These are phyloP conservation scores for Allobates femoralis DNA, from an alignment of 2,797 vertebrate genomes.

Conservation along the genomic window DNA sequence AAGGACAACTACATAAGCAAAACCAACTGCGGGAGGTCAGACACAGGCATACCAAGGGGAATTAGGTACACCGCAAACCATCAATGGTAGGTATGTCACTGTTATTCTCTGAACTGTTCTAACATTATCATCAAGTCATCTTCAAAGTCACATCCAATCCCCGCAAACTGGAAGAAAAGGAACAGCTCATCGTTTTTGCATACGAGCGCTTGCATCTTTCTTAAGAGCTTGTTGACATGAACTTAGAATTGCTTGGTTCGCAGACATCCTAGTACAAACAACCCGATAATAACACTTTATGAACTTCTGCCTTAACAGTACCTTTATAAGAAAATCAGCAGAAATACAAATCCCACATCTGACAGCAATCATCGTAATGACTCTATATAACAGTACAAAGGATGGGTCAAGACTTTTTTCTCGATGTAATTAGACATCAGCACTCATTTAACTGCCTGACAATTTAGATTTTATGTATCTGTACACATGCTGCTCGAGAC, in stretches of 20 bases:
- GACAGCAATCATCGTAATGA: constrained; percentile 47
- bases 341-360: constrained; percentile 30
- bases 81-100: neutral
- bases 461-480: neutral
- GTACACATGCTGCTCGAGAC: neutral
- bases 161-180: neutral
- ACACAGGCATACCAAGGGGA: neutral
- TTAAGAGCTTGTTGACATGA: constrained; percentile 19
- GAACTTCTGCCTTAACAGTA: constrained; percentile 11
- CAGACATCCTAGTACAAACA: constrained; percentile 6
- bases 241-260: neutral
- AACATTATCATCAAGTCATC: neutral
- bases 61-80: neutral
- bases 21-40: neutral
- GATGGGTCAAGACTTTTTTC: constrained; percentile 3
- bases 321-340: constrained; percentile 22
- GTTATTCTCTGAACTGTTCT: neutral
- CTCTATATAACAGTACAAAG: neutral
- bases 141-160: neutral
- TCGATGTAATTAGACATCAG: constrained; percentile 13
- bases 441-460: neutral
- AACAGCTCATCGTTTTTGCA: neutral
- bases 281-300: constrained; percentile 3
- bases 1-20: neutral
- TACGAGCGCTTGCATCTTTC: neutral